Evolutionary conservation across 2,888 invertebrate genomes (phyloP), one percentile per base, ranked within the genome.

Genomic region (Polietes domitor): DNA sequence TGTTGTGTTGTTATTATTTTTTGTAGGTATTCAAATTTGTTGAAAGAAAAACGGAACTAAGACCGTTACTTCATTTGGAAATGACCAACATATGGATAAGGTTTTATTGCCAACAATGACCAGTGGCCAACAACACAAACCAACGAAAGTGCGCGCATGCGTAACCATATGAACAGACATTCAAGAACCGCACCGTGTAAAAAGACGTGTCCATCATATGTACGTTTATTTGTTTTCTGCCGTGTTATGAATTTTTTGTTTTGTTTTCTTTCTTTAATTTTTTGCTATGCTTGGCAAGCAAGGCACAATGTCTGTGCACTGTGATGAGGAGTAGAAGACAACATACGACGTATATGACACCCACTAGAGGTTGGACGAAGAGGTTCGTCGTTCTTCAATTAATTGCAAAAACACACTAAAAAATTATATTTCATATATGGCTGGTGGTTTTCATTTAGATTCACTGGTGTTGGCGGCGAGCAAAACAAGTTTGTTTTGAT

Each of bases 11-110:
- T 53, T 72, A 55, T 6, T 43, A n/a, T 19, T 32, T 47, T n/a
- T 47, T 15, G 32, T 61, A 19, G n/a, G 9, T 3, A 19, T 78
- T 72, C 50, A 71, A 32, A 78, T 74, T 72, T 19, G 65, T 50
- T 65, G 26, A 55, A n/a, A n/a, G n/a, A n/a, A n/a, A 83, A 78
- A 75, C 83, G 83, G 83, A 80, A 83, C 68, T 83, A 28, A 12
- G 50, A 72, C 83, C 80, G 83, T 83, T 83, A 80, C 15, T 63
- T 71, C 61, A 61, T 32, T 61, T 61, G 41, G 65, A 9, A 19
- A 41, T 68, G 68, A 58, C 73, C 58, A 73, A 58, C 55, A 61
- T 50, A 43, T 61, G 63, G 68, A 21, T 65, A 65, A 21, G 58
- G 70, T 73, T 58, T 73, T 73, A 73, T 24, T 41, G 63, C 63